These are phyloP conservation scores for Drosophila tristis DNA, from an alignment of 1,140 invertebrate species.

Conservation along the genomic window DNA sequence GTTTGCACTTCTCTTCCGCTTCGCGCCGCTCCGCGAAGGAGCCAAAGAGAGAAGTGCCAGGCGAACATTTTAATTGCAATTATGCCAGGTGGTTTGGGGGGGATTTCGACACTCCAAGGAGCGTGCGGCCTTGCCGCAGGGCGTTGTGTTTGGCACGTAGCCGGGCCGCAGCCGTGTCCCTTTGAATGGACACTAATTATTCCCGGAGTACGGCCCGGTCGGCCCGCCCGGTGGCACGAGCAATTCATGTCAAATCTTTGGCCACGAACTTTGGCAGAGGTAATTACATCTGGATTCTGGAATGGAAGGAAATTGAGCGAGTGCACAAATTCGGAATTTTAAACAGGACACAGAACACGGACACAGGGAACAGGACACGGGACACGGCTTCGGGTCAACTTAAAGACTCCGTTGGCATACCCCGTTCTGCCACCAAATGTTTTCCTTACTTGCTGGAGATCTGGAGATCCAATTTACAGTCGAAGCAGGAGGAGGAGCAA, in stretches of 20 bases:
- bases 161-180: background rate
- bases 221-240: background rate
- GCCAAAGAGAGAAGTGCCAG: constrained; percentile 16
- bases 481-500: background rate
- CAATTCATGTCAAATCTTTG: constrained; percentile 73
- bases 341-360: constrained; percentile 44
- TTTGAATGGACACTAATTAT: constrained; percentile 78
- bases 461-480: constrained; percentile 19
- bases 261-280: constrained; percentile 31
- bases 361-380: too few relatives aligned
- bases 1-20: constrained; percentile 64
- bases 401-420: constrained; percentile 25
- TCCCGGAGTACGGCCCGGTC: constrained; percentile 32
- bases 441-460: constrained; percentile 6
- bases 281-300: constrained; percentile 73
- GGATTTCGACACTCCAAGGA: background rate
- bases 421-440: constrained; percentile 3
- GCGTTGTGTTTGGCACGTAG: constrained; percentile 69
- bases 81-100: constrained; percentile 43
- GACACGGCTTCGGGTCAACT: constrained; percentile 16
- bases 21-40: too few relatives aligned
- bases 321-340: constrained; percentile 81
- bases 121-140: constrained; percentile 74
- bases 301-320: constrained; percentile 83
- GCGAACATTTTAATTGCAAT: constrained; percentile 81